These are phyloP conservation scores for Prietella phreatophila DNA, from an alignment of 2,113 vertebrate species.

Conservation along the genomic window DNA sequence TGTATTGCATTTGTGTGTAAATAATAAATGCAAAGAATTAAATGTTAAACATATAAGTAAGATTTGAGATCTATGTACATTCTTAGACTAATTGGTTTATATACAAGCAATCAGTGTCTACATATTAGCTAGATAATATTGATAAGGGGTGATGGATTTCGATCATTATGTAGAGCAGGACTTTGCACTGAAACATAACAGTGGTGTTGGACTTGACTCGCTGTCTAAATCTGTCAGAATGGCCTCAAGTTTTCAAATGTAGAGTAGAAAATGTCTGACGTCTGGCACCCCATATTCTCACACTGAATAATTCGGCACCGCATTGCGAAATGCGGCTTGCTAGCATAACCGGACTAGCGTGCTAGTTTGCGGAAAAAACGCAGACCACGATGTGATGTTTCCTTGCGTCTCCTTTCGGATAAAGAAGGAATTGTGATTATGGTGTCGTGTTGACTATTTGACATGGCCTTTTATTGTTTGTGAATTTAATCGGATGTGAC, in stretches of 20 bases:
- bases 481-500: conserved; percentile 60
- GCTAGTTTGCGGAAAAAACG: neutral
- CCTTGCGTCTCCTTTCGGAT: neutral
- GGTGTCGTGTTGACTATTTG: conserved; percentile 61
- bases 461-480: conserved; percentile 35
- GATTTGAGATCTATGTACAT: neutral
- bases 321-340: neutral
- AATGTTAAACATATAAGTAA: neutral
- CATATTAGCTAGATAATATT: neutral
- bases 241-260: neutral
- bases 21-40: neutral
- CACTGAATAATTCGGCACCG: neutral
- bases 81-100: too few species aligned
- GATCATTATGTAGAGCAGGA: neutral
- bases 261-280: neutral
- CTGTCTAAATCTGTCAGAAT: neutral
- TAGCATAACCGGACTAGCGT: neutral
- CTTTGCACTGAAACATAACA: neutral
- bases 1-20: neutral
- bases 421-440: conserved; percentile 25
- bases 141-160: neutral
- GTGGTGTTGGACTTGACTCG: neutral
- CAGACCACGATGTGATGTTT: neutral
- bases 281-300: neutral
- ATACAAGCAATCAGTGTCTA: neutral